Evolutionary conservation across 30 jellyfish, hydroid and myxozoan species (phyloP).

Genomic region (Mastigias papua): DNA sequence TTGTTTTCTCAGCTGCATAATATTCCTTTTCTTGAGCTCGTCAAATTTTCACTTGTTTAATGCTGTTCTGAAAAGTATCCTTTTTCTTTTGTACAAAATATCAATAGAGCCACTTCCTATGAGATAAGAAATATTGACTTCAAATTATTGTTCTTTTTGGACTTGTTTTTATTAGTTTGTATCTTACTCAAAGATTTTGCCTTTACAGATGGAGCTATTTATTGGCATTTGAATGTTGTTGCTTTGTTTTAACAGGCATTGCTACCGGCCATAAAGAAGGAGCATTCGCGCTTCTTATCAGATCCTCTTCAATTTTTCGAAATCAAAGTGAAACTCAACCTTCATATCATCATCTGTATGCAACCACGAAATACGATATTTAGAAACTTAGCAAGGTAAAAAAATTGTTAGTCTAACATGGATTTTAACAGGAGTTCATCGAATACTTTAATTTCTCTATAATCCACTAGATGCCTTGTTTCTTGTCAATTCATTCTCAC

Average conservation of each 20-base stretch:
- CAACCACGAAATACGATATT: constrained; percentile 62
- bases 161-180: not conserved
- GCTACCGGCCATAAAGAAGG: constrained; percentile 80
- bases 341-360: constrained; percentile 64
- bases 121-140: not conserved
- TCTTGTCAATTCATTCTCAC: too few relatives aligned
- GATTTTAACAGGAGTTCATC: not conserved
- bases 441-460: not conserved
- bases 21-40: not conserved
- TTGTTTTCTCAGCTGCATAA: not conserved
- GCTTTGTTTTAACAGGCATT: constrained; percentile 57
- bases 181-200: not conserved
- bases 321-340: constrained; percentile 71
- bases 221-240: not conserved
- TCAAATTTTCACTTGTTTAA: too few relatives aligned
- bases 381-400: constrained; percentile 57
- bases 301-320: constrained; percentile 78
- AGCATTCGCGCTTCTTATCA: constrained; percentile 55
- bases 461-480: too few relatives aligned
- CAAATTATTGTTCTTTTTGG: not conserved
- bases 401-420: not conserved
- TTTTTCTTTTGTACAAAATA: too few relatives aligned
- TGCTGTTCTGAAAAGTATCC: not conserved
- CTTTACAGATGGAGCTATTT: not conserved
- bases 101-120: too few relatives aligned